Percentiles rank a stretch among this genome's conserved stretches.
These are phyloP conservation scores for Nephrotoma guestfalica DNA, from an alignment of 2,888 invertebrate species.

Conservation along the genomic window DNA sequence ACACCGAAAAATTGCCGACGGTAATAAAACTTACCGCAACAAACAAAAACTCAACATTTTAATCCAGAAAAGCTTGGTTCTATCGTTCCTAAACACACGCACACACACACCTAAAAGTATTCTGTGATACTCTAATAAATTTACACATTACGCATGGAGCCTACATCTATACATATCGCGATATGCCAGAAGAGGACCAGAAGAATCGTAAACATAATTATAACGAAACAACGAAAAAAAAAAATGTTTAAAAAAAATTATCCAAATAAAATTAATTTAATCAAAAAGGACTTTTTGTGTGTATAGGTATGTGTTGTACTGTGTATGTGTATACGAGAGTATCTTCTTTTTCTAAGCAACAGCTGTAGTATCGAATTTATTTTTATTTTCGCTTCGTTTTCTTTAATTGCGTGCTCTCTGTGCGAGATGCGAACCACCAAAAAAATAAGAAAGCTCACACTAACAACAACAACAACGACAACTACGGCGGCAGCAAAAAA, in stretches of 20 bases:
- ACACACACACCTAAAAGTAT: neutral
- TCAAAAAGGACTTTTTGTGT: neutral
- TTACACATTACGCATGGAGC: neutral
- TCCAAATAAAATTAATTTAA: neutral
- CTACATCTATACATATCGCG: neutral
- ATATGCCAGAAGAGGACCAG: neutral
- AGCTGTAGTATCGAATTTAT: neutral
- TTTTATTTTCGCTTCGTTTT: neutral
- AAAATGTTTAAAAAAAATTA: neutral
- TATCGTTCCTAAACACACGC: neutral
- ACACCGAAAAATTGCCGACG: neutral
- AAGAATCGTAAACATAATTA: neutral
- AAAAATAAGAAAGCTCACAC: neutral
- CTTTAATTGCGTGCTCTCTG: neutral
- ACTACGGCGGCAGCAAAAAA: neutral
- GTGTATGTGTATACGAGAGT: neutral
- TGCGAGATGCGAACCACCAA: neutral
- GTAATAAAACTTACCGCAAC: neutral
- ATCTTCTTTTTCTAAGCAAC: neutral
- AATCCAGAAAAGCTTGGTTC: neutral
- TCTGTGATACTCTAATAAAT: neutral
- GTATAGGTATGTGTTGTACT: neutral
- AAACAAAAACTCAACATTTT: neutral
- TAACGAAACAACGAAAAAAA: neutral
- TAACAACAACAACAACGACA: neutral